These are phyloP conservation scores for Leucozona laternaria DNA, from an alignment of 2,888 invertebrate species.

Conservation along the genomic window DNA sequence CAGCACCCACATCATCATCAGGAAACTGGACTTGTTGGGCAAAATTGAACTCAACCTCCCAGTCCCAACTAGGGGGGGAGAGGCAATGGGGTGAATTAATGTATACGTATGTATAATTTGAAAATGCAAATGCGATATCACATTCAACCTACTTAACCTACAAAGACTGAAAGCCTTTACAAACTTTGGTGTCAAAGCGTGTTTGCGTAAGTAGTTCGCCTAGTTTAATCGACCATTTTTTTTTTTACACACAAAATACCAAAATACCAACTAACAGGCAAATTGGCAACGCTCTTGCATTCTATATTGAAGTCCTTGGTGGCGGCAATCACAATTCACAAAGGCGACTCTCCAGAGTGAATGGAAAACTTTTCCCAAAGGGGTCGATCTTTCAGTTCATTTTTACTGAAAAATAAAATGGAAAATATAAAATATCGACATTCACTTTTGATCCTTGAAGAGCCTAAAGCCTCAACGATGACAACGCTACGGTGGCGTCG, in stretches of 20 bases:
- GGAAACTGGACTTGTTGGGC: background rate
- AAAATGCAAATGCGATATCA: conserved; percentile 56
- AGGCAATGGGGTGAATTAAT: background rate
- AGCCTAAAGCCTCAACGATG: background rate
- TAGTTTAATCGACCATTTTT: conserved; percentile 33
- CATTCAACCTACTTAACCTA: conserved; percentile 69
- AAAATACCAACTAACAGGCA: conserved; percentile 15
- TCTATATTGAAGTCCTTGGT: conserved; percentile 21
- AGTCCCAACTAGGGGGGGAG: background rate
- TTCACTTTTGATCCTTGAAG: conserved; percentile 33
- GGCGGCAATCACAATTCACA: conserved; percentile 37
- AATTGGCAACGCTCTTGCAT: conserved; percentile 31
- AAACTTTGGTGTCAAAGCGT: conserved; percentile 37
- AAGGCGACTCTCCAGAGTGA: conserved; percentile 25
- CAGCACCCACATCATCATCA: background rate
- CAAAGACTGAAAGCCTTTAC: conserved; percentile 34
- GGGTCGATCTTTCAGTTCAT: background rate
- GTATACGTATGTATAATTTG: background rate
- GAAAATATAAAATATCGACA: conserved; percentile 24
- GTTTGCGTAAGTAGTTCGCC: conserved; percentile 24
- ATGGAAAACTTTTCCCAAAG: conserved; percentile 26
- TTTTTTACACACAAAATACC: conserved; percentile 6
- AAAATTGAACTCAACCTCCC: background rate
- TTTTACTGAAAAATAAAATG: conserved; percentile 22
- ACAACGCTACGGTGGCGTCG: too few species aligned